Conservation (phyloP, 2,797 vertebrate genomes). For the Rachycentron canadum region DNA sequence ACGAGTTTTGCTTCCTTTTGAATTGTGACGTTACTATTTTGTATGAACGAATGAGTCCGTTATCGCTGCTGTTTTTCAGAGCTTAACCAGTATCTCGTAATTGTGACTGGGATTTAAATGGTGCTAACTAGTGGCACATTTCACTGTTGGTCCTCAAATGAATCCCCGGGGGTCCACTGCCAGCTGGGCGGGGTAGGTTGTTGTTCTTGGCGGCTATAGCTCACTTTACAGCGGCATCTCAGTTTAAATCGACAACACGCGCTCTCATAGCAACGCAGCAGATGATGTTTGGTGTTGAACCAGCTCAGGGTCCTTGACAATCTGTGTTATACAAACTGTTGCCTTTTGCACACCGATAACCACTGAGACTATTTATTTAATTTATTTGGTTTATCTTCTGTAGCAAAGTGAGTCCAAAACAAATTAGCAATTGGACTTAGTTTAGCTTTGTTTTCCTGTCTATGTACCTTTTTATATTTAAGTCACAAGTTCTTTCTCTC, state of each 20-base stretch:
- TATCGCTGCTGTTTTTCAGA: neutral
- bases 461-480: neutral
- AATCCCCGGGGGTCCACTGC: neutral
- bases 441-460: neutral
- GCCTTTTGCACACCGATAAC: neutral
- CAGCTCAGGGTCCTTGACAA: slow-evolving; percentile 8
- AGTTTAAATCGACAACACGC: slow-evolving; percentile 34
- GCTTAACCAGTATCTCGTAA: neutral
- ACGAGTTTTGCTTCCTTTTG: neutral
- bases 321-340: neutral
- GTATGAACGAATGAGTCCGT: no score
- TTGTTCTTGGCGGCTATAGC: slow-evolving; percentile 65
- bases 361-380: neutral
- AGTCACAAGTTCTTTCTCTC: neutral
- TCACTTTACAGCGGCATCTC: slow-evolving; percentile 65
- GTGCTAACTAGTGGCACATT: accelerated
- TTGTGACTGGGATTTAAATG: no score
- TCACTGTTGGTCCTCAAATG: neutral
- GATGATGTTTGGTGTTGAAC: slow-evolving; percentile 6
- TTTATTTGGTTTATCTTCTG: neutral
- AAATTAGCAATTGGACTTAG: neutral
- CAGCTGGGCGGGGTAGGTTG: no score
- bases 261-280: slow-evolving; percentile 64
- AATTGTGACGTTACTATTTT: neutral
- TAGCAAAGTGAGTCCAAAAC: slow-evolving; percentile 5